Evolutionary conservation across 1,140 invertebrate species (phyloP).

Genomic region (Magallana gigas): DNA sequence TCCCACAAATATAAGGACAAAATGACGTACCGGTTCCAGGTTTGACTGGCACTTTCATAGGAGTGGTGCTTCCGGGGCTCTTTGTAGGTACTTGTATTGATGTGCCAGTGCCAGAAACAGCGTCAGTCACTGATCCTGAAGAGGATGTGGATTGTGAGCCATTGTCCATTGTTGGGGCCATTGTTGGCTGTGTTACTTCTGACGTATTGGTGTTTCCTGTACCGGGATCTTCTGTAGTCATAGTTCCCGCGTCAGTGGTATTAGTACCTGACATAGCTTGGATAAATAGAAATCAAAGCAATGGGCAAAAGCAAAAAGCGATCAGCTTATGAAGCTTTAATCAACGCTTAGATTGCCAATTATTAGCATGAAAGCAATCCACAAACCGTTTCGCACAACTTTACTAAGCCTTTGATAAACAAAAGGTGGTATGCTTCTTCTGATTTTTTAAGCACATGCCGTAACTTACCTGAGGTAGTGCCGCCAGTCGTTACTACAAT

Average conservation of each 20-base stretch:
- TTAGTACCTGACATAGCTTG: neutral
- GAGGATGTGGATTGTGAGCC: neutral
- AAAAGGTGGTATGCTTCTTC: too few species aligned
- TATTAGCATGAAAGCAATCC: too few species aligned
- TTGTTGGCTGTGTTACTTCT: neutral
- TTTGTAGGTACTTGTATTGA: neutral
- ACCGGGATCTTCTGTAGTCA: neutral
- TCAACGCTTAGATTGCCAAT: too few species aligned
- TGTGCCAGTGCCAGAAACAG: neutral
- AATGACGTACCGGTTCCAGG: neutral
- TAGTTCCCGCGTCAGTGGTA: neutral
- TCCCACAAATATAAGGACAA: too few species aligned
- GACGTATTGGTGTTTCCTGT: neutral
- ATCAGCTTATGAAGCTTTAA: too few species aligned
- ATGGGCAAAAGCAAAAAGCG: neutral
- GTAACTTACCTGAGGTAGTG: too few species aligned
- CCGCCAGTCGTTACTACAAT: too few species aligned
- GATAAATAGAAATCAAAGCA: neutral
- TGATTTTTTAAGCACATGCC: too few species aligned
- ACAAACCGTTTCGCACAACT: too few species aligned
- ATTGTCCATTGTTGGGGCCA: neutral
- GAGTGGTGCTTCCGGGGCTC: neutral
- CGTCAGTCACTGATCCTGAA: neutral
- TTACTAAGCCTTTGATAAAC: too few species aligned
- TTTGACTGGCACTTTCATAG: neutral